A percentile compares a stretch with the other conserved stretches of the same genome.
phyloP scores from a whole-genome alignment of 2,113 vertebrate genomes.

The Condylura cristata region DNA sequence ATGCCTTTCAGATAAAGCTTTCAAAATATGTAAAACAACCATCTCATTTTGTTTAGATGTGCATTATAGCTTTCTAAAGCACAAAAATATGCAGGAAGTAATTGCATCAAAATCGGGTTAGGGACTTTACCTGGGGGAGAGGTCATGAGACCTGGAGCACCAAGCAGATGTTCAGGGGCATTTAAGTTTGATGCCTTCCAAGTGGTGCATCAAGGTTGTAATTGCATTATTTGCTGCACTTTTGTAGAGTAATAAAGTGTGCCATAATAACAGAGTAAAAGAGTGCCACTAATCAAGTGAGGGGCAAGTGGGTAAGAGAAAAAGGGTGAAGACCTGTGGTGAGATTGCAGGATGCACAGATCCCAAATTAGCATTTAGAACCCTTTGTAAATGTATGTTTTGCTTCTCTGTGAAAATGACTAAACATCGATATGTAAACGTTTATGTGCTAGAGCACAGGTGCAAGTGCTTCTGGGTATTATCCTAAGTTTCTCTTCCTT shows the following conservation, averaged over 20 bases:
- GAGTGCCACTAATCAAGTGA: not conserved
- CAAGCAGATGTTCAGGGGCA: too few relatives aligned
- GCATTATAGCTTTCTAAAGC: not conserved
- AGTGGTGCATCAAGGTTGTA: not conserved
- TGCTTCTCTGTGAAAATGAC: slow-evolving; percentile 15
- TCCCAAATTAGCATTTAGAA: not conserved
- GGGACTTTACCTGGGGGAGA: not conserved
- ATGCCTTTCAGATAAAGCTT: not conserved
- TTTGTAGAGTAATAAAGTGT: not conserved
- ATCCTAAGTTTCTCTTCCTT: not conserved
- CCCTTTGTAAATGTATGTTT: not conserved
- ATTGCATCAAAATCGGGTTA: not conserved
- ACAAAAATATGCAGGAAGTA: not conserved
- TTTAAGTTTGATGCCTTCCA: not conserved
- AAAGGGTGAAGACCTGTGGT: not conserved
- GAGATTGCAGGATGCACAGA: not conserved
- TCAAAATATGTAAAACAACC: not conserved
- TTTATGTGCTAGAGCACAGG: not conserved
- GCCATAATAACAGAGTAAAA: slow-evolving; percentile 11
- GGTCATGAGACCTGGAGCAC: not conserved
- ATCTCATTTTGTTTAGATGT: not conserved
- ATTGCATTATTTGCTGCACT: not conserved
- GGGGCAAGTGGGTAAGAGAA: not conserved
- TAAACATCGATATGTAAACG: not conserved
- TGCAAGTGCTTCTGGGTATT: not conserved